Base-by-base conservation (phyloP, 2,113 vertebrate species). In the Chaenogobius annularis region DNA sequence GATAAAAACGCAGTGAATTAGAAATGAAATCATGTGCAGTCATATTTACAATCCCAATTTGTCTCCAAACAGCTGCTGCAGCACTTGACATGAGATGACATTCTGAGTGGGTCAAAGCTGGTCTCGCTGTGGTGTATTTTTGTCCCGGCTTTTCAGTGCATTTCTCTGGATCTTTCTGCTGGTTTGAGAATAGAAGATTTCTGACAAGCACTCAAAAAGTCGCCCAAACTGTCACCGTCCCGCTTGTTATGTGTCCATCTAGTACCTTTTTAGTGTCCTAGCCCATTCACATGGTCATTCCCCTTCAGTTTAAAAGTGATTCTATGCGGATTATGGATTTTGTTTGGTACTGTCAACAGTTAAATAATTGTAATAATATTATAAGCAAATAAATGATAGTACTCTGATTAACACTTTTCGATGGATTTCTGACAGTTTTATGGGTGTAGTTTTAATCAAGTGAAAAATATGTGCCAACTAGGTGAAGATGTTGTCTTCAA, bases 31-130 rank as follows among this genome's bases (percentile, higher is more conserved):
- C 50, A 71, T 76, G 73, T 73, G 58, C 67, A 20, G 65, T 72
- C 22, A 20, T 69, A 59, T 62, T 72, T 68, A 63, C 58, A 26
- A 72, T 80, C 68, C 50, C 50, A 5, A 78, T 80, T 77, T 70
- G 66, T 70, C 62, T 31, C 26, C n/a, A 63, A 79, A 70, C 90
- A 91, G 83, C 90, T 86, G 83, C 73, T 72, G 23, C 35, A 81
- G 69, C 88, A 88, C 84, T 87, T 88, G 84, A 90, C 55, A 84
- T 61, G 70, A 59, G 35, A 61, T 80, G 84, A 82, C 86, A 78
- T 85, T 89, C 78, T 87, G 77, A 75, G 58, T 61, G 86, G 73
- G 80, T 89, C 72, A 69, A 79, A 69, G 77, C 55, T 66, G 31
- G 69, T 46, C 54, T 55, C 5, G 20, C 17, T 62, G n/a, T 62